phyloP scores from a whole-genome alignment of 2,888 invertebrate genomes.

The Xanthostigma xanthostigma region DNA sequence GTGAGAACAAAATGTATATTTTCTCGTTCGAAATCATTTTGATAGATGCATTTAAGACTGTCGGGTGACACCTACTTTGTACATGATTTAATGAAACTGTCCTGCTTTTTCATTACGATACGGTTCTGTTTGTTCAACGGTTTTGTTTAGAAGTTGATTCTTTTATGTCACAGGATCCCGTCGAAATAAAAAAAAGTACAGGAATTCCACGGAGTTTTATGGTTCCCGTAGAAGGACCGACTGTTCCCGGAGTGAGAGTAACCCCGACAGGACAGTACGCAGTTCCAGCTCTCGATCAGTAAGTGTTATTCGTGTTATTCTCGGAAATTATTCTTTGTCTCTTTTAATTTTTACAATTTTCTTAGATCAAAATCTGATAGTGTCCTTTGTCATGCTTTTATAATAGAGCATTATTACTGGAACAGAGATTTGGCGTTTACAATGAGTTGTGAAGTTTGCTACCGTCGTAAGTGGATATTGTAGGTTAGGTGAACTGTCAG shows the following conservation, averaged over 20 bases:
- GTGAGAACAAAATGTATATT: constrained; percentile 21
- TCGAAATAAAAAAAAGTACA: constrained; percentile 84
- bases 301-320: constrained; percentile 25
- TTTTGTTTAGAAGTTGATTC: constrained; percentile 11
- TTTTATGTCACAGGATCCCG: constrained; percentile 36
- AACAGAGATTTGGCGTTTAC: no score
- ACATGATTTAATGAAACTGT: no score
- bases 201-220: constrained; percentile 96
- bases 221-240: constrained; percentile 80
- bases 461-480: no score
- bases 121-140: no score
- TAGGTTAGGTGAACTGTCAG: no score
- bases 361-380: no score
- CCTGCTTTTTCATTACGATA: no score
- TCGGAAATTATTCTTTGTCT: background rate
- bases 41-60: no score
- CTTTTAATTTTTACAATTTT: background rate
- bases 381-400: no score
- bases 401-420: no score
- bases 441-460: no score
- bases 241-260: constrained; percentile 82
- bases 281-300: constrained; percentile 80
- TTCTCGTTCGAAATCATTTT: constrained; percentile 3
- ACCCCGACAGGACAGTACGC: constrained; percentile 77
- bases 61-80: no score